Percentiles rank a stretch among this genome's conserved stretches.
Evolutionary conservation across 2,113 vertebrate genomes (phyloP).

Genomic region (Notiomystis cincta): DNA sequence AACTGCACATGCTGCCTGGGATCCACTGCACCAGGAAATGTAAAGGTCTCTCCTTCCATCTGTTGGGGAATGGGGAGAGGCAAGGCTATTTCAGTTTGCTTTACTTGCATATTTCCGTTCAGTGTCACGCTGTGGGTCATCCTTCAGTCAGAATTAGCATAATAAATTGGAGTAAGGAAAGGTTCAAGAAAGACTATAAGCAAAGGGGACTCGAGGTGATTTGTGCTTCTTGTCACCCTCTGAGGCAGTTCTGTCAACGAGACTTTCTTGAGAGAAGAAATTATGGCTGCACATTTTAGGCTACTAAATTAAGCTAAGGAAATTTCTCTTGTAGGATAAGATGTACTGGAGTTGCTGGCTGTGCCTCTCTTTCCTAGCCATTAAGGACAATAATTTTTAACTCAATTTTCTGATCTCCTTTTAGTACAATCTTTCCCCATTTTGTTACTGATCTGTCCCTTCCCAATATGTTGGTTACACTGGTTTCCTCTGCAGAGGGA

Average conservation of each 20-base stretch:
- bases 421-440: not conserved
- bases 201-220: not conserved
- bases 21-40: not conserved
- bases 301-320: not conserved
- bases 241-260: not conserved
- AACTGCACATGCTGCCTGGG: not conserved
- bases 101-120: not conserved
- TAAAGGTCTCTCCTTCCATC: not conserved
- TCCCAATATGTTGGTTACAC: not conserved
- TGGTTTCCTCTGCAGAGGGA: too few species aligned
- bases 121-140: not conserved
- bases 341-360: not conserved
- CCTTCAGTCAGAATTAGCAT: not conserved
- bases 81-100: rapidly evolving
- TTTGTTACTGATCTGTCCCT: not conserved
- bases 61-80: not conserved
- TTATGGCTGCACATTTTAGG: not conserved
- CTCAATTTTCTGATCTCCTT: not conserved
- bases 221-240: not conserved
- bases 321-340: not conserved
- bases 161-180: not conserved
- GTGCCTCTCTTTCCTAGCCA: not conserved
- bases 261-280: not conserved
- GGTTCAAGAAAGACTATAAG: not conserved
- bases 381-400: not conserved